These are phyloP conservation scores for Seira ritae DNA, from an alignment of 2,888 invertebrate genomes.

Conservation along the genomic window DNA sequence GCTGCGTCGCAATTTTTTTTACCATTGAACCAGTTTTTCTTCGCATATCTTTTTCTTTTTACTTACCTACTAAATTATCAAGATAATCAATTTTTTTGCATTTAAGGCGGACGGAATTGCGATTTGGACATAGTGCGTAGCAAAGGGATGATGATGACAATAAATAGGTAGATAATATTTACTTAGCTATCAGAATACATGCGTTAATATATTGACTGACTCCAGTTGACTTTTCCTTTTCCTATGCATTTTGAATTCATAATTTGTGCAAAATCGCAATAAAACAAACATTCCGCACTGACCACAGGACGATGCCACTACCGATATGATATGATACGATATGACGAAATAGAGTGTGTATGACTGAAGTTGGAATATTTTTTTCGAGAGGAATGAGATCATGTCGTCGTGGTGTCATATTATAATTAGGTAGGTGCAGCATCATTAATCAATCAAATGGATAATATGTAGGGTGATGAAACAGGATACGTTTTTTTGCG, in stretches of 20 bases:
- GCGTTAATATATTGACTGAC: background rate
- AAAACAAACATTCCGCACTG: too few relatives aligned
- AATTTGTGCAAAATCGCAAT: background rate
- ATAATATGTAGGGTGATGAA: background rate
- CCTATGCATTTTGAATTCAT: background rate
- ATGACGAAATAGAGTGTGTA: background rate
- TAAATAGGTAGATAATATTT: too few relatives aligned
- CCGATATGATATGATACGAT: too few relatives aligned
- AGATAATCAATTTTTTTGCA: too few relatives aligned
- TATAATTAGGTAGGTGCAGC: too few relatives aligned
- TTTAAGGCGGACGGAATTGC: too few relatives aligned
- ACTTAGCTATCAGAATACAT: too few relatives aligned
- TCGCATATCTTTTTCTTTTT: background rate
- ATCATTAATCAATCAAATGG: background rate
- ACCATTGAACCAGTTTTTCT: conserved; percentile 33
- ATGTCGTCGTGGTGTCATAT: too few relatives aligned
- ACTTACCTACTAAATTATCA: background rate
- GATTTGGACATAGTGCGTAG: too few relatives aligned
- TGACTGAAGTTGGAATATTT: background rate
- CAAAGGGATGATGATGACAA: too few relatives aligned
- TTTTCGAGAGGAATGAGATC: background rate
- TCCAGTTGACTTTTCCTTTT: background rate
- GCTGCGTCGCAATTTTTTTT: conserved; percentile 30
- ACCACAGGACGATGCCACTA: too few relatives aligned
- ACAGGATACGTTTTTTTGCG: too few relatives aligned